Percentiles rank a stretch among this genome's conserved stretches.
phyloP scores from a whole-genome alignment of 2,888 invertebrate genomes.

The Campoplex capitator region DNA sequence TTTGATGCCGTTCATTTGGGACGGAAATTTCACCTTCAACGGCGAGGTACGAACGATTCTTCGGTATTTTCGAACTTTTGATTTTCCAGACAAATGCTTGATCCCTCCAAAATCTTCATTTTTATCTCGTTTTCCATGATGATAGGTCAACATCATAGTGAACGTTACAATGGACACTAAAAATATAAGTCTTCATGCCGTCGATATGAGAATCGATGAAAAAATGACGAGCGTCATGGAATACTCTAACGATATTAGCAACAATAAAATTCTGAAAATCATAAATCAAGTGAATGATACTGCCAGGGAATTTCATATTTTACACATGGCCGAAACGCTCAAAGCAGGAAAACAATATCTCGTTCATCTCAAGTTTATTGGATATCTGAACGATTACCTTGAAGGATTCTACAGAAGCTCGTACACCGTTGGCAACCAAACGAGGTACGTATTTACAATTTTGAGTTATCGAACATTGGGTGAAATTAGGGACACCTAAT shows the following conservation, averaged over 20 bases:
- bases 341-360: constrained; percentile 88
- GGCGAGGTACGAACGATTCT: constrained; percentile 85
- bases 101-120: background rate
- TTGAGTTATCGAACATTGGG: too few species aligned
- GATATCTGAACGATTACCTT: constrained; percentile 90
- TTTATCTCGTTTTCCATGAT: background rate
- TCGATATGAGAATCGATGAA: constrained; percentile 88
- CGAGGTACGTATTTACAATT: constrained; percentile 86
- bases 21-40: constrained; percentile 92
- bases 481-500: background rate
- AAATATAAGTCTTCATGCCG: constrained; percentile 91
- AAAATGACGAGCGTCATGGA: constrained; percentile 86
- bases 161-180: constrained; percentile 87
- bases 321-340: constrained; percentile 87
- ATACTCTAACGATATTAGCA: constrained; percentile 73
- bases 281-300: constrained; percentile 86
- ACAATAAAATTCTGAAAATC: constrained; percentile 75
- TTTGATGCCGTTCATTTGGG: constrained; percentile 90
- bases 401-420: constrained; percentile 94
- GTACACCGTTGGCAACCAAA: constrained; percentile 89
- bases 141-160: constrained; percentile 87
- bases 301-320: constrained; percentile 89
- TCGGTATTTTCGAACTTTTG: background rate
- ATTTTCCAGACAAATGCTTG: background rate
- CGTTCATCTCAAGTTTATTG: constrained; percentile 89